Base-by-base conservation (phyloP, 2,888 invertebrate species). In the Hydriomena furcata region DNA sequence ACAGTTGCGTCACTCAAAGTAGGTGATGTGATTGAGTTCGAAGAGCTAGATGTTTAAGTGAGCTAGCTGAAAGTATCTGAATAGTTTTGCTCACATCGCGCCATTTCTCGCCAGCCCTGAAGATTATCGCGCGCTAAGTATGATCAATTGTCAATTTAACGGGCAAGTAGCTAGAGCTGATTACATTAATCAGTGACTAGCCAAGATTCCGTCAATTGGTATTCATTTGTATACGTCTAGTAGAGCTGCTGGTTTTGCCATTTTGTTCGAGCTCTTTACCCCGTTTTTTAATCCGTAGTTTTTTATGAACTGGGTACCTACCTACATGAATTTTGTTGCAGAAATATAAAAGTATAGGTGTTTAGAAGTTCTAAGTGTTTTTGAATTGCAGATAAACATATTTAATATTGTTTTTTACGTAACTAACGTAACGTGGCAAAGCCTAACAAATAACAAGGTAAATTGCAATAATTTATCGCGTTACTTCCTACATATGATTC, bases 71-170 rank as follows among this genome's bases (percentile, higher is more conserved):
- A 1, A 24, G 0, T 24, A 25, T 36, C 11, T 30, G 23, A 34
- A 35, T 43, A 44, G 47, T 47, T 47, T 35, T 17, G 21, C 30
- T 47, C 40, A 43, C 43, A 52, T 47, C 46, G 37, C 52, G 35
- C 43, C 47, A 52, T 52, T 52, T 43, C 47, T 48, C 47, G 48
- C 28, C 72, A 69, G 68, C 71, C 68, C 73, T 69, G 78, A 77
- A 79, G 80, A 82, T 82, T 82, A 82, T 81, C 76, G 79, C 68
- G 73, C 76, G 75, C 82, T 83, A 84, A 84, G 82, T 84, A 81
- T 85, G 83, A 86, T 84, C 84, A 80, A 85, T 82, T 84, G 79
- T 78, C 82, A 84, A 84, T 84, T 85, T 83, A 80, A 82, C 80
- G 78, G 79, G 70, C 77, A 79, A 81, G 75, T 77, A 73, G 73